Conservation (phyloP, 2,797 vertebrate species). For the Phataginus tetradactyla region DNA sequence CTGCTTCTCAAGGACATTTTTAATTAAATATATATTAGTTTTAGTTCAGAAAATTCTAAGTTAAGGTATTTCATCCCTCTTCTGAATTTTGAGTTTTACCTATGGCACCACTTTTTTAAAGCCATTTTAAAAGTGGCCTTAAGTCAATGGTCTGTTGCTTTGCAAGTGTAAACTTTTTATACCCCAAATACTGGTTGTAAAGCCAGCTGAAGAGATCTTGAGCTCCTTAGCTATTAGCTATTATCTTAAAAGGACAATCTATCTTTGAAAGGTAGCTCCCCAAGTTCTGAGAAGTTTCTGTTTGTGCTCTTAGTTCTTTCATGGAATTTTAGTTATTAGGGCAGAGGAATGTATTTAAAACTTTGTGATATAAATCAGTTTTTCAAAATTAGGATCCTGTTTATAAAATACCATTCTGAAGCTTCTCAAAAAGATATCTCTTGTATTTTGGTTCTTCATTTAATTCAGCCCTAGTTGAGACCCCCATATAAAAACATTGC, state of each 20-base stretch:
- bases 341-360: slow-evolving; percentile 16
- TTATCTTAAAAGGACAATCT: slow-evolving; percentile 27
- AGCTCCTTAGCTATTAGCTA: slow-evolving; percentile 23
- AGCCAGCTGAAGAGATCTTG: slow-evolving; percentile 40
- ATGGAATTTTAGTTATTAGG: slow-evolving; percentile 24
- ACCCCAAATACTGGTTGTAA: slow-evolving; percentile 37
- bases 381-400: slow-evolving; percentile 24
- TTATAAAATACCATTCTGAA: slow-evolving; percentile 53
- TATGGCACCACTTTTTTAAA: slow-evolving; percentile 35
- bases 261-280: slow-evolving; percentile 34
- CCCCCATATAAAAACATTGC: slow-evolving; percentile 35
- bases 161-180: slow-evolving; percentile 24
- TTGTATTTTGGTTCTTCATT: slow-evolving; percentile 46
- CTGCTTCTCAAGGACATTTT: slow-evolving; percentile 50
- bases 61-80: slow-evolving; percentile 43
- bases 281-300: slow-evolving; percentile 30
- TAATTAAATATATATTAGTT: slow-evolving; percentile 22
- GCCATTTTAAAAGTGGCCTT: slow-evolving; percentile 64
- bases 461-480: slow-evolving; percentile 38
- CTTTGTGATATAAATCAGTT: not conserved
- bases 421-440: slow-evolving; percentile 1
- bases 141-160: slow-evolving; percentile 51
- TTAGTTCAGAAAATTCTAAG: slow-evolving; percentile 45
- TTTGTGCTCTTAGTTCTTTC: slow-evolving; percentile 51
- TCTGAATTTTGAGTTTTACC: slow-evolving; percentile 57